Conservation (phyloP, 2,888 invertebrate genomes). For the Julus scandinavius region DNA sequence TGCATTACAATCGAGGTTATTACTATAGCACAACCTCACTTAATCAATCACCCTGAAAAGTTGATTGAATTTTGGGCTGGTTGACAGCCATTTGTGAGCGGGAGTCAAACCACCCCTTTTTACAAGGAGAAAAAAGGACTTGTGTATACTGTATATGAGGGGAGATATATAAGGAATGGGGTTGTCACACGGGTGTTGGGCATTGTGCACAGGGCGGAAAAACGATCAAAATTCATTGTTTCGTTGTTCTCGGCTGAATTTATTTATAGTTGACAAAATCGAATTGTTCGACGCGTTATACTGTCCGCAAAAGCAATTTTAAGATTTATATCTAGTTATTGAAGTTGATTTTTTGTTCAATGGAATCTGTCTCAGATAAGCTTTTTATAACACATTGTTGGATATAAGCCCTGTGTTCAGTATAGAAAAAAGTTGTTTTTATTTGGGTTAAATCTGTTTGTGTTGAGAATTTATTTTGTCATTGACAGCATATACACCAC, state of each 20-base stretch:
- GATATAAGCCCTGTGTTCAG: too few relatives aligned
- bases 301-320: conserved; percentile 26
- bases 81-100: conserved; percentile 45
- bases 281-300: neutral
- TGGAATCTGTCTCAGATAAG: neutral
- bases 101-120: neutral
- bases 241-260: neutral
- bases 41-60: conserved; percentile 49
- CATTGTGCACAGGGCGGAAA: conserved; percentile 13
- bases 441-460: too few relatives aligned
- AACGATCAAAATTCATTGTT: conserved; percentile 38
- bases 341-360: neutral
- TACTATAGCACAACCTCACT: conserved; percentile 31
- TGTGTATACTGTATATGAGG: neutral
- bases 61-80: conserved; percentile 47
- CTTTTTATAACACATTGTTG: neutral
- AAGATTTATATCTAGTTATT: conserved; percentile 34
- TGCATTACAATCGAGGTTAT: conserved; percentile 35
- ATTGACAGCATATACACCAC: too few relatives aligned
- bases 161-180: conserved; percentile 14
- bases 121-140: neutral
- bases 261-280: conserved; percentile 29
- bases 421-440: too few relatives aligned
- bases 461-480: too few relatives aligned
- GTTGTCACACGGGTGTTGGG: conserved; percentile 42